Evolutionary conservation across 2,888 invertebrate genomes (phyloP).

Genomic region (Tanytarsus gracilentus): DNA sequence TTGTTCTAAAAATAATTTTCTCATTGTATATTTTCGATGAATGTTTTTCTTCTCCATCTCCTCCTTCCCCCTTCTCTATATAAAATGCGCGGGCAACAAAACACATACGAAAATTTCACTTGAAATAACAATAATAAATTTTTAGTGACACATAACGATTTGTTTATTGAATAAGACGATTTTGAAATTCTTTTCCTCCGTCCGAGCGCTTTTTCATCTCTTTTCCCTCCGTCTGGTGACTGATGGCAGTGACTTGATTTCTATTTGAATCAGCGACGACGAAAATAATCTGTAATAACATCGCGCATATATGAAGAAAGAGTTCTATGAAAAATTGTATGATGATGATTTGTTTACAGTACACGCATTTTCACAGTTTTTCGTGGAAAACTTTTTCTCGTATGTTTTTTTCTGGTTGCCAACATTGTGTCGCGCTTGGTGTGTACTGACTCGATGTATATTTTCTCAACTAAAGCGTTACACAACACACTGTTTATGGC

Average conservation of each 20-base stretch:
- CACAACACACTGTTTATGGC: constrained; percentile 21
- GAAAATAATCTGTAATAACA: constrained; percentile 27
- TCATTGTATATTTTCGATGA: background rate
- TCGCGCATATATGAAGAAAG: background rate
- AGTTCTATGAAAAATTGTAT: constrained; percentile 1
- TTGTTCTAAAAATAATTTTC: constrained; percentile 9
- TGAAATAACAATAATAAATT: constrained; percentile 27
- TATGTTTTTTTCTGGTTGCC: background rate
- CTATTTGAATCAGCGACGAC: background rate
- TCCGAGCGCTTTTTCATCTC: no score
- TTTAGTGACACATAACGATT: constrained; percentile 26
- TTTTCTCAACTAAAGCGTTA: constrained; percentile 10
- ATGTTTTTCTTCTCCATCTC: background rate
- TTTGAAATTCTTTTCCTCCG: constrained; percentile 1
- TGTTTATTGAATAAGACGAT: constrained; percentile 23
- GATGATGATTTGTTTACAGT: constrained; percentile 28
- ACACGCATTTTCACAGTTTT: constrained; percentile 21
- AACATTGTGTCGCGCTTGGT: constrained; percentile 14
- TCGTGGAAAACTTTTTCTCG: background rate
- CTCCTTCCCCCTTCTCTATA: background rate
- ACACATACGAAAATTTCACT: constrained; percentile 15
- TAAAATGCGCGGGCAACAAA: background rate
- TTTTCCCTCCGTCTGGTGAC: background rate
- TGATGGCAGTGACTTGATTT: background rate
- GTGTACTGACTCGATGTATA: constrained; percentile 1